Conservation (phyloP, 2,888 invertebrate genomes). For the Tiliacea aurago region DNA sequence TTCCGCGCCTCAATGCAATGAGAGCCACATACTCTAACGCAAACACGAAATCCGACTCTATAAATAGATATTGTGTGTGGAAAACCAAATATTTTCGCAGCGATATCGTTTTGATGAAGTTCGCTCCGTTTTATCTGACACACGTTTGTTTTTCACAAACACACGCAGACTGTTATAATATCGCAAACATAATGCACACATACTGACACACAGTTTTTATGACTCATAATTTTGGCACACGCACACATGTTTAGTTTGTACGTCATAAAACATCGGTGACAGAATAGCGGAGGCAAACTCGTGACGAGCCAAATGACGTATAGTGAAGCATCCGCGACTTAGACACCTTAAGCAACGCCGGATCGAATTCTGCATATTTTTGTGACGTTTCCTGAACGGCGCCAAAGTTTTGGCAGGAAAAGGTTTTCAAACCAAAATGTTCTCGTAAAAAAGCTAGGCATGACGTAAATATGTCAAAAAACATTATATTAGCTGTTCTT, state of each 20-base stretch:
- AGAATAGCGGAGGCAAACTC: conserved; percentile 44
- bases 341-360: conserved; percentile 1
- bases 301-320: conserved; percentile 36
- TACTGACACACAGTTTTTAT: conserved; percentile 26
- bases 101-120: conserved; percentile 69
- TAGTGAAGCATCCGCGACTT: conserved; percentile 18
- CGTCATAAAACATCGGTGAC: conserved; percentile 44
- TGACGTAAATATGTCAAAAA: background rate
- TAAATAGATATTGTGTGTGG: conserved; percentile 70
- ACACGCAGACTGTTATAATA: conserved; percentile 26
- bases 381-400: conserved; percentile 7
- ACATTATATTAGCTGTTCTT: background rate
- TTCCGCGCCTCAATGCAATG: conserved; percentile 6
- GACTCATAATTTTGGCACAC: conserved; percentile 6
- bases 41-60: conserved; percentile 68
- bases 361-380: conserved; percentile 38
- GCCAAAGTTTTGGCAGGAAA: conserved; percentile 12
- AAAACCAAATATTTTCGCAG: conserved; percentile 67
- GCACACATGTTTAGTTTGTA: conserved; percentile 27
- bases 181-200: conserved; percentile 17
- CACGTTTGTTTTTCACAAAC: conserved; percentile 60
- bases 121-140: conserved; percentile 62
- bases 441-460: background rate
- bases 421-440: background rate
- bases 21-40: conserved; percentile 56